Evolutionary conservation across 2,888 invertebrate species (phyloP).

Genomic region (Spodoptera littoralis): DNA sequence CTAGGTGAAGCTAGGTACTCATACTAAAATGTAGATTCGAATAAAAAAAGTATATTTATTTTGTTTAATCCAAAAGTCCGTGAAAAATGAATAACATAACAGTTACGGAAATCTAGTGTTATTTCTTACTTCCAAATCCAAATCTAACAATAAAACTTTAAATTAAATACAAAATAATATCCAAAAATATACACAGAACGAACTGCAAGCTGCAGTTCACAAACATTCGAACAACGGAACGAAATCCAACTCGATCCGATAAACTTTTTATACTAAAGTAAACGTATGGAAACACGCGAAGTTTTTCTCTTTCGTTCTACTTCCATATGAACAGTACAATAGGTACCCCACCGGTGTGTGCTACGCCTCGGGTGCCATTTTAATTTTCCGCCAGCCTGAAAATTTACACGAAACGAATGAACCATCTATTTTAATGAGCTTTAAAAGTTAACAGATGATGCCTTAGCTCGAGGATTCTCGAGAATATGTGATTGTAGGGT

Average conservation of each 20-base stretch:
- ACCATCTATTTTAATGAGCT: constrained; percentile 88
- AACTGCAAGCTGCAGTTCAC: constrained; percentile 24
- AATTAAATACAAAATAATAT: constrained; percentile 12
- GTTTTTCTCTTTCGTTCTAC: constrained; percentile 74
- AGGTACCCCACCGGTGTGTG: constrained; percentile 54
- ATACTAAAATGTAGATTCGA: too few relatives aligned
- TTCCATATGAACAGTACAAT: constrained; percentile 71
- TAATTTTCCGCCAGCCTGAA: constrained; percentile 86
- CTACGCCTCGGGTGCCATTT: constrained; percentile 84
- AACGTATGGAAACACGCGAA: constrained; percentile 76
- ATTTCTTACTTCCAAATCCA: too few relatives aligned
- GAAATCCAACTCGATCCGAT: constrained; percentile 67
- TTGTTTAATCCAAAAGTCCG: too few relatives aligned
- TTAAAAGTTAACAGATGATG: constrained; percentile 86
- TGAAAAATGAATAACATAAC: too few relatives aligned
- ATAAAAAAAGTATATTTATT: too few relatives aligned
- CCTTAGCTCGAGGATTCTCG: constrained; percentile 55
- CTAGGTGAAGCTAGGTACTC: too few relatives aligned
- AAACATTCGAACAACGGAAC: constrained; percentile 42
- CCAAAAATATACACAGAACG: constrained; percentile 8
- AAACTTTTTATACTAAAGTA: constrained; percentile 75
- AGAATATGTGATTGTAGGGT: constrained; percentile 42
- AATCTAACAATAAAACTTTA: too few relatives aligned
- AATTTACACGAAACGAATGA: constrained; percentile 85
- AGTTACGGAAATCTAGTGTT: too few relatives aligned